Conservation (phyloP, 2,113 vertebrate genomes). For the Pardalotus punctatus region DNA sequence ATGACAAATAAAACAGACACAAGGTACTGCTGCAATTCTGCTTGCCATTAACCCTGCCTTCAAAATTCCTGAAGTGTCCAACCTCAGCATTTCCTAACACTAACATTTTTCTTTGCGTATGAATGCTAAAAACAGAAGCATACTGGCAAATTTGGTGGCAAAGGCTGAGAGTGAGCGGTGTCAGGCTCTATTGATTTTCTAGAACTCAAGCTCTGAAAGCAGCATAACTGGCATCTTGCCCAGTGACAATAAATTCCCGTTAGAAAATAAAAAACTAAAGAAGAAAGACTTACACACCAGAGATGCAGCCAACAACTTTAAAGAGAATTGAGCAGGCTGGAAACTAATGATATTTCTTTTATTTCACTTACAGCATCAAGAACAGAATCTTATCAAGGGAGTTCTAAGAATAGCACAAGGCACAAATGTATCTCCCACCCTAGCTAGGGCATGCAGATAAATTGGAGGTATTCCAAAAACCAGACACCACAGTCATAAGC, state of each 20-base stretch:
- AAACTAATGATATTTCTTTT: neutral
- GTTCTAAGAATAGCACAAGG: constrained; percentile 16
- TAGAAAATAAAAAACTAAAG: neutral
- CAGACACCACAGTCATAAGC: neutral
- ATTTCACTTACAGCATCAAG: neutral
- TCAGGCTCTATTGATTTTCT: neutral
- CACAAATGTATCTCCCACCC: neutral
- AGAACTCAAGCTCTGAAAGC: neutral
- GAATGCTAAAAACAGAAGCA: neutral
- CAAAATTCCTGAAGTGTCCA: neutral
- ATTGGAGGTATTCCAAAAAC: constrained; percentile 39
- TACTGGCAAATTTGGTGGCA: neutral
- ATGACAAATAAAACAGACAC: neutral
- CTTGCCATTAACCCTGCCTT: neutral
- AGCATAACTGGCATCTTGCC: neutral
- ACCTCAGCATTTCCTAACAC: neutral
- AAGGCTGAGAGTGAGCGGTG: neutral
- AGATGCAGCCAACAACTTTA: neutral
- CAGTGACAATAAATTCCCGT: neutral
- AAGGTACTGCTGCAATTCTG: neutral
- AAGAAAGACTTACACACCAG: neutral
- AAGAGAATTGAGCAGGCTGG: neutral
- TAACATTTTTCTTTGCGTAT: neutral
- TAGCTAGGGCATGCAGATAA: neutral
- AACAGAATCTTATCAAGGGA: neutral